Percentiles rank a stretch among this genome's conserved stretches.
Evolutionary conservation across 2,113 vertebrate genomes (phyloP).

Genomic region (Poeciliopsis prolifica): DNA sequence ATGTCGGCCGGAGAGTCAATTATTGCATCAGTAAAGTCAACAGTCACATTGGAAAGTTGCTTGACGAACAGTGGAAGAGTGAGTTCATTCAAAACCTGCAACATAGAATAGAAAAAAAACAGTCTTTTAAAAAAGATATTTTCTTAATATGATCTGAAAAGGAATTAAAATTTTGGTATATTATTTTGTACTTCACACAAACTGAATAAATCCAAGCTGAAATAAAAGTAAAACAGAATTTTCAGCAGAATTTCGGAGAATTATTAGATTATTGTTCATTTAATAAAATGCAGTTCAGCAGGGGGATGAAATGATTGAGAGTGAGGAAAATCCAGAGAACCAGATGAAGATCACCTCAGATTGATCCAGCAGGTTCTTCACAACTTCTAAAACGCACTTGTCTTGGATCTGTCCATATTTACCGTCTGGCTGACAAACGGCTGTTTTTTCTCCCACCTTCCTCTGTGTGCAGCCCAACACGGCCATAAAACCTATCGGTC

Average conservation of each 20-base stretch:
- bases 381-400: background rate
- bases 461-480: background rate
- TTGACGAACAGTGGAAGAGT: constrained; percentile 28
- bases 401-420: background rate
- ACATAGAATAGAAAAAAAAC: background rate
- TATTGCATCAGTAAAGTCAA: fast-evolving
- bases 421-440: background rate
- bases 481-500: background rate
- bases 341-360: background rate
- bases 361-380: background rate
- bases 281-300: background rate
- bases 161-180: background rate
- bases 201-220: too few relatives aligned
- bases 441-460: background rate
- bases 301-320: background rate
- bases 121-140: background rate
- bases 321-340: background rate
- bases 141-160: background rate
- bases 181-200: background rate
- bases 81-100: background rate
- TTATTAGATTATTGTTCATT: background rate
- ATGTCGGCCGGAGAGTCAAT: constrained; percentile 40
- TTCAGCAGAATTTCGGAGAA: too few relatives aligned
- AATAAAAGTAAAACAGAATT: too few relatives aligned
- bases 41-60: background rate